Conservation (phyloP, 2,113 vertebrate species). For the Poicephalus meyeri region DNA sequence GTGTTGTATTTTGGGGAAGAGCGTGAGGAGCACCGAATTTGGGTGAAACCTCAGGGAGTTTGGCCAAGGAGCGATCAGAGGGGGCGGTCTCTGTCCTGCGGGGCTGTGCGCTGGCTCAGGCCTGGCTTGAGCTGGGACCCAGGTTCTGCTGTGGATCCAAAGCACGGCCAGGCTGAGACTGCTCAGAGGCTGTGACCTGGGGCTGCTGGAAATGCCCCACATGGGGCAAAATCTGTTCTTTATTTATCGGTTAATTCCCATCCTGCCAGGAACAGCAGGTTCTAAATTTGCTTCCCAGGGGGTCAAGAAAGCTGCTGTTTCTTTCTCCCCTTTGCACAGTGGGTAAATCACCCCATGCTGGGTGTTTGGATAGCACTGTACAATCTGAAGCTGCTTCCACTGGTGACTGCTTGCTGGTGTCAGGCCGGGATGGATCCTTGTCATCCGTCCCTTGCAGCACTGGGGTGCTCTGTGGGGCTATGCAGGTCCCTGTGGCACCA, state of each 20-base stretch:
- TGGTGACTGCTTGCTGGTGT: background rate
- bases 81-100: background rate
- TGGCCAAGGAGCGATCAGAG: background rate
- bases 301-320: background rate
- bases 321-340: background rate
- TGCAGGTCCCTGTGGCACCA: background rate
- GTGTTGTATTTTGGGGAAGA: background rate
- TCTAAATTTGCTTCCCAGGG: background rate
- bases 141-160: background rate
- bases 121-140: background rate
- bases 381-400: background rate
- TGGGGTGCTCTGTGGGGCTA: background rate
- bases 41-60: background rate
- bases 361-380: background rate
- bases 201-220: background rate
- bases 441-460: background rate
- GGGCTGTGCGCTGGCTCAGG: background rate
- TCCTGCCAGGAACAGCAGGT: background rate
- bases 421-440: background rate
- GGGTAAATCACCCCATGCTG: background rate
- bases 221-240: background rate
- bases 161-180: accelerated
- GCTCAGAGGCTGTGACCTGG: too few relatives aligned
- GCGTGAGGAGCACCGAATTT: background rate
- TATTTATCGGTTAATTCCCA: background rate